phyloP scores from a whole-genome alignment of 1,140 invertebrate genomes.

The Polyergus mexicanus region DNA sequence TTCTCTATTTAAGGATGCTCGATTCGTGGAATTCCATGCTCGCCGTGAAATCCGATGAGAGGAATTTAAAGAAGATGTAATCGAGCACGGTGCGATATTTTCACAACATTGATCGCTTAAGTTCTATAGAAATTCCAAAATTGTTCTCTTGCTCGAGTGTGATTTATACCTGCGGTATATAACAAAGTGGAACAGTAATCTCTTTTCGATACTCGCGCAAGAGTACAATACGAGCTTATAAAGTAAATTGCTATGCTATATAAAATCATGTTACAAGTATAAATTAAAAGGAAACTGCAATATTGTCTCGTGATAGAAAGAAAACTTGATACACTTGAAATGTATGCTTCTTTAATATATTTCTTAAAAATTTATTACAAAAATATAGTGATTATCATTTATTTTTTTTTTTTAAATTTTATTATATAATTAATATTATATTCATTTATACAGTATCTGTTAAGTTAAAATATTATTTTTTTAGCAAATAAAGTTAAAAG shows the following conservation, averaged over 20 bases:
- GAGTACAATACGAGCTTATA: not conserved
- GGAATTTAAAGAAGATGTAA: constrained; percentile 55
- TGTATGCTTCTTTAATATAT: not conserved
- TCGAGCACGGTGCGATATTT: constrained; percentile 17
- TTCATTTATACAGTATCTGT: not conserved
- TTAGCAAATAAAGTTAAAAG: not conserved
- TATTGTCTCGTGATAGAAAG: not conserved
- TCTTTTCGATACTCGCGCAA: not conserved
- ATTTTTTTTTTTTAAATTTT: not conserved
- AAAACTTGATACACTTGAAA: not conserved
- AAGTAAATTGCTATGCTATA: not conserved
- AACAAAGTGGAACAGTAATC: not conserved
- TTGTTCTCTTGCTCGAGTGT: constrained; percentile 1
- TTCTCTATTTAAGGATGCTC: constrained; percentile 14
- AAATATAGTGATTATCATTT: not conserved
- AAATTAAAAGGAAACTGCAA: not conserved
- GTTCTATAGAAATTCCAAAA: constrained; percentile 23
- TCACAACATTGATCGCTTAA: constrained; percentile 51
- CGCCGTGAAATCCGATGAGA: constrained; percentile 37
- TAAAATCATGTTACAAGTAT: not conserved
- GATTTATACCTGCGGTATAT: not conserved
- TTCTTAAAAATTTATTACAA: not conserved
- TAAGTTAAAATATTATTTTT: not conserved
- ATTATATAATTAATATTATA: not conserved
- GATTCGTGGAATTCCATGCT: constrained; percentile 30